phyloP scores from a whole-genome alignment of 2,113 vertebrate species.

The Xenopus borealis region DNA sequence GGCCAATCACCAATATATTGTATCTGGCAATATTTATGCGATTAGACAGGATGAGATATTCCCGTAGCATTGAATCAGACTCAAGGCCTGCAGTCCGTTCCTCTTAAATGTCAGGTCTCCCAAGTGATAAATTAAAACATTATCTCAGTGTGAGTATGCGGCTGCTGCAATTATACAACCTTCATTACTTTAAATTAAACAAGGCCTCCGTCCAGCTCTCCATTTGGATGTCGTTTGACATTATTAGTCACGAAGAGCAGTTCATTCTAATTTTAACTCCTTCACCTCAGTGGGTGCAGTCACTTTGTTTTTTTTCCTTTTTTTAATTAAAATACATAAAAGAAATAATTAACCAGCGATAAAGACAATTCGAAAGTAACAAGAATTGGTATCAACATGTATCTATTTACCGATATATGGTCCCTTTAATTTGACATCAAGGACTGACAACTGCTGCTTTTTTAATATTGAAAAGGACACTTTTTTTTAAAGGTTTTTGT shows the following conservation, averaged over 20 bases:
- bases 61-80: neutral
- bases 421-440: neutral
- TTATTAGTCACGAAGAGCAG: constrained; percentile 12
- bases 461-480: neutral
- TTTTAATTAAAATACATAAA: neutral
- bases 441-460: neutral
- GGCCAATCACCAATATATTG: neutral
- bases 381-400: neutral
- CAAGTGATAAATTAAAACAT: constrained; percentile 28
- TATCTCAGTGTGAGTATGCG: constrained; percentile 19
- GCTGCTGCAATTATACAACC: constrained; percentile 20
- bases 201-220: constrained; percentile 2
- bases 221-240: constrained; percentile 1
- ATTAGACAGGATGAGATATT: constrained; percentile 17
- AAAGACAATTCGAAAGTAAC: neutral
- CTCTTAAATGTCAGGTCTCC: constrained; percentile 19
- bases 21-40: constrained; percentile 17
- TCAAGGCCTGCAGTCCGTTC: constrained; percentile 1
- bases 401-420: neutral
- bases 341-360: neutral
- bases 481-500: neutral
- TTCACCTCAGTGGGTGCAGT: constrained; percentile 7
- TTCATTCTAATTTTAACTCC: constrained; percentile 4
- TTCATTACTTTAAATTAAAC: constrained; percentile 34
- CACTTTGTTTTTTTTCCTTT: too few species aligned